Evolutionary conservation across 2,113 vertebrate species (phyloP).

Genomic region (Crotalus helleri): DNA sequence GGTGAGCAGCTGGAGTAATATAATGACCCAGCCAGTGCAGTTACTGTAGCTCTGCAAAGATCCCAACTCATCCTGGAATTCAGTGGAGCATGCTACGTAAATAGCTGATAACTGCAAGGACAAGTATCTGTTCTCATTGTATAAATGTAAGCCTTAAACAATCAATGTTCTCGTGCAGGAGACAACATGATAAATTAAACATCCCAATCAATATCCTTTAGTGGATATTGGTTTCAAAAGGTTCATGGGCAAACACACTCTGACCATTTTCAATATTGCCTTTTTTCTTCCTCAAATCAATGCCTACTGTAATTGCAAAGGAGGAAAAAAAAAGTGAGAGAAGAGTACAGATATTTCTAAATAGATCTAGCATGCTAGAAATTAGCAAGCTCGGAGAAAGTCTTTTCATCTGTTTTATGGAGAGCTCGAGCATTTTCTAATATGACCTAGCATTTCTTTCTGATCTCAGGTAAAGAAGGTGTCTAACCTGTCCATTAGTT

Average conservation of each 20-base stretch:
- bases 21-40: neutral
- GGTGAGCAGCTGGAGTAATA: neutral
- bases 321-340: neutral
- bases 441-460: neutral
- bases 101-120: slow-evolving; percentile 22
- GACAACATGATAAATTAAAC: slow-evolving; percentile 34
- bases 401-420: neutral
- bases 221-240: slow-evolving; percentile 29
- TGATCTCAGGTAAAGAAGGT: no score
- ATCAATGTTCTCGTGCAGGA: slow-evolving; percentile 8
- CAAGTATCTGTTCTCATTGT: slow-evolving; percentile 23
- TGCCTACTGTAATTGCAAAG: slow-evolving; percentile 2
- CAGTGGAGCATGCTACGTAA: neutral
- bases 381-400: neutral
- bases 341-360: neutral
- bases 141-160: slow-evolving; percentile 22
- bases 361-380: neutral
- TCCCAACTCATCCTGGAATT: neutral
- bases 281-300: slow-evolving; percentile 12
- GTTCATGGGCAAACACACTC: slow-evolving; percentile 24
- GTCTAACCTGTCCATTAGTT: neutral
- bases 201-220: slow-evolving; percentile 15
- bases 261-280: slow-evolving; percentile 16
- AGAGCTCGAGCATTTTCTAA: neutral
- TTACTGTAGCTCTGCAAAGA: neutral